Evolutionary conservation across 1,140 invertebrate genomes (phyloP).

Genomic region (Caenorhabditis briggsae): DNA sequence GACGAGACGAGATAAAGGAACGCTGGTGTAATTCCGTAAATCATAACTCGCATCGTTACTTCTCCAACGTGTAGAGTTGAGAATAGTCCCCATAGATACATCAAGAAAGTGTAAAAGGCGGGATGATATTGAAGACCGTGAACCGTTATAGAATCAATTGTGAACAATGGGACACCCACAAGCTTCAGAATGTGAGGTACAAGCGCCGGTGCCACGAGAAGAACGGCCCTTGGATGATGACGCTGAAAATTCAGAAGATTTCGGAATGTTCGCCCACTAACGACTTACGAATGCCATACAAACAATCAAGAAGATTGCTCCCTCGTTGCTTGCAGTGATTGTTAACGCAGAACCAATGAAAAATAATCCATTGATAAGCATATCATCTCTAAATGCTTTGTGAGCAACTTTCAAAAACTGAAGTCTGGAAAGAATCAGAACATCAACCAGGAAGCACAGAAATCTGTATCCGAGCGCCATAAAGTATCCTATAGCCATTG

Average conservation of each 20-base stretch:
- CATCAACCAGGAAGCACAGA: background rate
- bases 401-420: background rate
- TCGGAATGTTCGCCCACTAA: too few species aligned
- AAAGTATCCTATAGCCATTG: constrained; percentile 12
- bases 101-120: background rate
- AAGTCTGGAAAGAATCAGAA: background rate
- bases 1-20: background rate
- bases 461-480: background rate
- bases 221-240: constrained; percentile 22
- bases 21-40: background rate
- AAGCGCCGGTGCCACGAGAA: background rate
- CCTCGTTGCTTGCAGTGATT: constrained; percentile 27
- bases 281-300: background rate
- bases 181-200: background rate
- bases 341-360: background rate
- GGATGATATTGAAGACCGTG: constrained; percentile 27
- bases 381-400: background rate
- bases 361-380: constrained; percentile 22
- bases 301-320: constrained; percentile 17
- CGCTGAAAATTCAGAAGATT: background rate
- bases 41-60: background rate
- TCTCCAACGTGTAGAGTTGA: background rate
- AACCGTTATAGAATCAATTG: background rate
- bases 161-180: background rate
- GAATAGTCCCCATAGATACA: background rate